Evolutionary conservation across 2,797 vertebrate species (phyloP), one percentile per base, ranked within the genome.

Genomic region (Epinephelus coioides): DNA sequence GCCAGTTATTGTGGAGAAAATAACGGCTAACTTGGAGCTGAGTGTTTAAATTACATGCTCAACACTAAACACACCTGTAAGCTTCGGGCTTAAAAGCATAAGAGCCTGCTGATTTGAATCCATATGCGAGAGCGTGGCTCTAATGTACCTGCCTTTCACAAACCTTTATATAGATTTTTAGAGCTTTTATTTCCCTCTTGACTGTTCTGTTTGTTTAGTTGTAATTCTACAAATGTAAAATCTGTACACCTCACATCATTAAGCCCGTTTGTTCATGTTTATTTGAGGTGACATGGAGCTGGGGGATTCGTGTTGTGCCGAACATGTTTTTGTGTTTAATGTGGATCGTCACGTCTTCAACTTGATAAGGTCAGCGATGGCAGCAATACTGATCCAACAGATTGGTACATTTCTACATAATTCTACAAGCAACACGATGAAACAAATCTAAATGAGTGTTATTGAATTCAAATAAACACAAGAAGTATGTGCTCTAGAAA

Each of bases 41-140:
- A 40, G 44, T 43, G 40, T 70, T 64, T 44, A 67, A 62, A 70
- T 73, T 2, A 54, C 61, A 44, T 17, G 14, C 50, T 72, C 19
- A 21, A 4, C 0, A 6, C 17, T 12, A 46, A 50, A 79, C 51
- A 23, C 6, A n/a, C 50, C 56, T 73, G 44, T 23, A 49, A 44
- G 21, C 60, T 55, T 18, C 27, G 34, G 44, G 49, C 73, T 70
- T 17, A 57, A 78, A 59, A 51, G n/a, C 30, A 13, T 49, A 23
- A 44, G 47, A n/a, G 53, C 27, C 30, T 44, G 64, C 23, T 47
- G 51, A 21, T 76, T 56, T 51, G 38, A 67, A 67, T 47, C 57
- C 59, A 73, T 30, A 15, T 8, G 23, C 8, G 30, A 62, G 50
- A 76, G 15, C 0, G 0, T 44, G 46, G 47, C 40, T 54, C 64